Evolutionary conservation across 2,113 vertebrate genomes (phyloP).

Genomic region (Hippotragus niger): DNA sequence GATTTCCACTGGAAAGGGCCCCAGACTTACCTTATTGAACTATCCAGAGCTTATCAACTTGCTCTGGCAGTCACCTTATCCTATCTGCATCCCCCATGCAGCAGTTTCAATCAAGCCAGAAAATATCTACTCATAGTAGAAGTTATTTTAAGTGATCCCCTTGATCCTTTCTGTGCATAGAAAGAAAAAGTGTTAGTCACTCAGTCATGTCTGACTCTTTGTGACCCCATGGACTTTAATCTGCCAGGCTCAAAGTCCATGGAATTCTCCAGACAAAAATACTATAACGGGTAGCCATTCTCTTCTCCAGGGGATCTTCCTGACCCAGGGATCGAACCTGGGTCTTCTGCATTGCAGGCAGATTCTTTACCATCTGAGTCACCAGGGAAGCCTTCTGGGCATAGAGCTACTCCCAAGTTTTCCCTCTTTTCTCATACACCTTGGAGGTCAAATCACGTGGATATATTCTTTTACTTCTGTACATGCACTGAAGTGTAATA

Average conservation of each 20-base stretch:
- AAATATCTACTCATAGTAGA: background rate
- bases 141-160: background rate
- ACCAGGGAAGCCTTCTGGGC: background rate
- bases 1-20: background rate
- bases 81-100: background rate
- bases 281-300: background rate
- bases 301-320: background rate
- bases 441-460: background rate
- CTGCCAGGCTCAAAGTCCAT: background rate
- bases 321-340: background rate
- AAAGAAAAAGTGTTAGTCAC: background rate
- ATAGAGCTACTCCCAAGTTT: background rate
- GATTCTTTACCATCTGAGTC: background rate
- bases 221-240: background rate
- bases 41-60: background rate
- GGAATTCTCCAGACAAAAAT: background rate
- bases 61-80: background rate
- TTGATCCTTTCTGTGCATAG: background rate
- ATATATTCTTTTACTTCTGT: background rate
- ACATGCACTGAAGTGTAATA: background rate
- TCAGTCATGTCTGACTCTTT: background rate
- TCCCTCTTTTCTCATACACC: background rate
- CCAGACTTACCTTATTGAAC: background rate
- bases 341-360: background rate
- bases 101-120: background rate